These are phyloP conservation scores for Premnoplex brunnescens DNA, from an alignment of 2,797 vertebrate genomes.

Conservation along the genomic window DNA sequence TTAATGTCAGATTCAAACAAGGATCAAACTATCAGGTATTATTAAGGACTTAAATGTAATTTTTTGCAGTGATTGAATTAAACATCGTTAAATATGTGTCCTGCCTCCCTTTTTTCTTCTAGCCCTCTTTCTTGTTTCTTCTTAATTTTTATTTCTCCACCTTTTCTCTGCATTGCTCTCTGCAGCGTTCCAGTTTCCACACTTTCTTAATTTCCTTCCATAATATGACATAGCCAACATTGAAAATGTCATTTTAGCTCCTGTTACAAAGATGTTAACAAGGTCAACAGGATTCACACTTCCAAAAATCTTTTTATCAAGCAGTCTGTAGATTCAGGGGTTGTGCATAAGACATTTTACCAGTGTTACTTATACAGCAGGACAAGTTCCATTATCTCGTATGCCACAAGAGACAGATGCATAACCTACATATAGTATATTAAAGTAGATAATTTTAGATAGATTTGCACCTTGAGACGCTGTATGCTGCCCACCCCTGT, in stretches of 20 bases:
- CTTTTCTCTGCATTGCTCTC: background rate
- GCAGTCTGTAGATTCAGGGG: background rate
- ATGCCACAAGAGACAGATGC: background rate
- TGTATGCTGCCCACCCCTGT: accelerated
- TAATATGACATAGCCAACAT: background rate
- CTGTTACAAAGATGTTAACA: background rate
- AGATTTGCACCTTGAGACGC: background rate
- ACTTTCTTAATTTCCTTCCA: background rate
- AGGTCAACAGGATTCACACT: background rate
- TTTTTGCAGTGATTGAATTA: background rate
- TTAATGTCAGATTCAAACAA: background rate
- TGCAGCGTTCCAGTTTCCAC: background rate
- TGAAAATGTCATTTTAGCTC: background rate
- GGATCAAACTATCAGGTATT: background rate
- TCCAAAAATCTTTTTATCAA: background rate
- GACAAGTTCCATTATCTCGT: background rate
- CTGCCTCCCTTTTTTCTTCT: background rate
- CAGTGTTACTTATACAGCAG: accelerated
- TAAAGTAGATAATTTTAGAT: background rate
- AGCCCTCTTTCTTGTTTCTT: background rate
- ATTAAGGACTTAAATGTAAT: background rate
- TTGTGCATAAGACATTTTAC: background rate
- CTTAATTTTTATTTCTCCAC: background rate
- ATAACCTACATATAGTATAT: background rate
- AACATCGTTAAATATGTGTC: background rate